Percentiles rank a stretch among this genome's conserved stretches.
phyloP scores from a whole-genome alignment of 2,113 vertebrate genomes.

The Melanocharis versteri region DNA sequence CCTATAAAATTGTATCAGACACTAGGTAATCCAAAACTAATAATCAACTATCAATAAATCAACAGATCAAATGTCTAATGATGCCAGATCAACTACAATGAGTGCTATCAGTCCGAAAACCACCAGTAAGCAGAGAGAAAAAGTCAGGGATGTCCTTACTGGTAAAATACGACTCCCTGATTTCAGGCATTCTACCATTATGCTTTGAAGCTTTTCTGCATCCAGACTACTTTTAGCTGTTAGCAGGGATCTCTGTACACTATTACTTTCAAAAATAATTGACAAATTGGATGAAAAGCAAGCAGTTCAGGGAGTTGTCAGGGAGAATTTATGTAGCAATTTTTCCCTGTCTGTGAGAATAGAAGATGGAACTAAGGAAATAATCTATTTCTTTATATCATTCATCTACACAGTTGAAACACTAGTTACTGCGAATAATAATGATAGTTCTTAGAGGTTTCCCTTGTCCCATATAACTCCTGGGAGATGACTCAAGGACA shows the following conservation, averaged over 20 bases:
- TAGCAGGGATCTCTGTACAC: neutral
- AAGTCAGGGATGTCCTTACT: neutral
- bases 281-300: neutral
- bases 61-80: neutral
- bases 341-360: neutral
- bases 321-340: neutral
- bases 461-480: neutral
- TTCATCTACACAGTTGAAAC: slow-evolving; percentile 3
- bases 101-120: neutral
- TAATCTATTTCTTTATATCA: neutral
- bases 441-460: neutral
- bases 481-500: neutral
- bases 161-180: neutral
- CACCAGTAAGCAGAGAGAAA: neutral
- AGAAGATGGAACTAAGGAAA: neutral
- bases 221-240: neutral
- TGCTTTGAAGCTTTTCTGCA: neutral
- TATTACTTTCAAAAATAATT: neutral
- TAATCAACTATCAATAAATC: neutral
- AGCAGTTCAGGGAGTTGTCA: neutral
- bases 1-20: neutral
- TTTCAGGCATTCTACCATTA: neutral
- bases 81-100: neutral
- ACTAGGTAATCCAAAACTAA: neutral
- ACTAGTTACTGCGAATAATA: neutral